phyloP scores from a whole-genome alignment of 2,888 invertebrate species.

The Sarcophaga variegata region DNA sequence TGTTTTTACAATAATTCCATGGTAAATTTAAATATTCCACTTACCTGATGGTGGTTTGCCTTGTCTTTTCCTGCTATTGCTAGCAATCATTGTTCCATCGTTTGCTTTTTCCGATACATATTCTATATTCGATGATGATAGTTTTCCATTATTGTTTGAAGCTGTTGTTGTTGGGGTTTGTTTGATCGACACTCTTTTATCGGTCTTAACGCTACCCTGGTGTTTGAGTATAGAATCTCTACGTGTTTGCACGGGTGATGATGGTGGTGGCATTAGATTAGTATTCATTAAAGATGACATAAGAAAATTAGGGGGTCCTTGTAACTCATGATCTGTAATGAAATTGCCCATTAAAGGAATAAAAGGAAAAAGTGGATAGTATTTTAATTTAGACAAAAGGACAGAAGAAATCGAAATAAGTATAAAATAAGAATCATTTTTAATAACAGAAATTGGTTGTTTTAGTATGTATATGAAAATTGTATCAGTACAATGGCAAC shows the following conservation, averaged over 20 bases:
- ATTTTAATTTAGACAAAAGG: slow-evolving; percentile 30
- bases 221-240: slow-evolving; percentile 81
- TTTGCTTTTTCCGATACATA: slow-evolving; percentile 78
- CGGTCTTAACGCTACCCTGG: slow-evolving; percentile 78
- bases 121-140: slow-evolving; percentile 77
- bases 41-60: slow-evolving; percentile 78
- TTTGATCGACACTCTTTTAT: slow-evolving; percentile 81
- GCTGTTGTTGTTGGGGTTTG: slow-evolving; percentile 55
- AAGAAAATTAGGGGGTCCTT: slow-evolving; percentile 69
- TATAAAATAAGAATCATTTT: slow-evolving; percentile 22
- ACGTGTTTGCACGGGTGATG: slow-evolving; percentile 76
- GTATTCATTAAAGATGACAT: slow-evolving; percentile 69
- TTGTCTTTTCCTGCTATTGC: slow-evolving; percentile 68
- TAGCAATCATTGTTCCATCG: slow-evolving; percentile 32
- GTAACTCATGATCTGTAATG: slow-evolving; percentile 72
- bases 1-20: background rate
- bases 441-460: slow-evolving; percentile 14
- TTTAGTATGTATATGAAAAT: background rate
- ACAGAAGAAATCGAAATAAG: slow-evolving; percentile 20
- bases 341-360: slow-evolving; percentile 42
- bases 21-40: background rate
- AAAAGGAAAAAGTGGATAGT: slow-evolving; percentile 42
- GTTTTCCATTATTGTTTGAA: slow-evolving; percentile 20
- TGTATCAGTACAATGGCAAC: too few relatives aligned
- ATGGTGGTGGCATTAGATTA: slow-evolving; percentile 71